Evolutionary conservation across 35 echinoderm and acorn worm genomes (phyloP).

Genomic region (Eucidaris tribuloides): DNA sequence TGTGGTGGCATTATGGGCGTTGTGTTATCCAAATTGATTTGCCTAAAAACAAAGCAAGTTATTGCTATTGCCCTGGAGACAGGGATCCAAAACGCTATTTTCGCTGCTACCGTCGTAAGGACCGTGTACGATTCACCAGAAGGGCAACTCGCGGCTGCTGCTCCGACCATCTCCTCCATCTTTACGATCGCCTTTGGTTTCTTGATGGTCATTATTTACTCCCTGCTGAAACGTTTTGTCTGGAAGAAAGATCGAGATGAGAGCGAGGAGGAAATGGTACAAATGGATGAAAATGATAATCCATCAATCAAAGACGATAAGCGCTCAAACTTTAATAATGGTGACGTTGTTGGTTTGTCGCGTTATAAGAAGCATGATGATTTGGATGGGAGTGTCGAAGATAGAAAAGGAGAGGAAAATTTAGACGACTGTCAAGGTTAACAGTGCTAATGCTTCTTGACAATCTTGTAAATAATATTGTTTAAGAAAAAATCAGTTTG

Average conservation of each 20-base stretch:
- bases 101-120: slow-evolving; percentile 2
- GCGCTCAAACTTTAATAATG: no score
- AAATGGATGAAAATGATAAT: no score
- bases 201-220: neutral
- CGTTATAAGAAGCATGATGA: no score
- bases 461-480: no score
- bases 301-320: no score
- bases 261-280: no score
- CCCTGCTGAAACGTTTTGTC: neutral
- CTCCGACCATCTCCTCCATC: neutral
- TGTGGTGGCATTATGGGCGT: slow-evolving; percentile 23
- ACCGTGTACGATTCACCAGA: slow-evolving; percentile 44
- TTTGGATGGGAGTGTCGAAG: no score
- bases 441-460: no score
- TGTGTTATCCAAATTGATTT: slow-evolving; percentile 3
- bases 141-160: neutral
- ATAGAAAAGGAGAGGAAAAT: no score
- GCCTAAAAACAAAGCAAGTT: neutral
- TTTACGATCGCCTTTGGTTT: neutral
- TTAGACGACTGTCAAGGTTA: no score
- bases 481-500: no score
- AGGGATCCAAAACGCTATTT: slow-evolving; percentile 47
- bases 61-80: slow-evolving; percentile 58
- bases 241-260: neutral
- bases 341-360: no score